Base-by-base conservation (phyloP, 2,888 invertebrate species). In the Epistrophe eligans region DNA sequence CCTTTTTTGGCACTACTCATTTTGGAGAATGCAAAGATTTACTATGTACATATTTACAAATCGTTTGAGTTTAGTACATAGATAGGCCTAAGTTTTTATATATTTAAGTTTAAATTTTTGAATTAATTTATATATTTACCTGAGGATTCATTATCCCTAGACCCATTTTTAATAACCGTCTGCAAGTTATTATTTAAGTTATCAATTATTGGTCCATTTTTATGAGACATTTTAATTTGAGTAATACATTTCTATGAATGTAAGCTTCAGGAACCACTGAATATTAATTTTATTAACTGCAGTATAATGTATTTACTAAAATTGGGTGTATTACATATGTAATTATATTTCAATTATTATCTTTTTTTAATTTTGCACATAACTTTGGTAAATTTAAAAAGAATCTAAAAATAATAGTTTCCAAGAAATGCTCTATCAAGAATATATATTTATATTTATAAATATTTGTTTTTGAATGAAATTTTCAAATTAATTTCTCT, bases 101-200 rank as follows among this genome's bases (percentile, higher is more conserved):
- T 2, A 32, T 32, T 32, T 32, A 32, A 32, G 5, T 7, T 32
- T 32, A 32, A 4, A 32, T 32, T 32, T 32, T 32, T 2, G 32
- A 32, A 3, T 32, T 32, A 32, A 50, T 58, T 17, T 17, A 19
- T 40, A 71, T 50, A 58, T 60, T 80, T 70, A 81, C 80, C 80
- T 74, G 80, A 67, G 3, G 50, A 50, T 40, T 80, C 74, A 60
- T 15, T 60, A 35, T 80, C 50, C 5, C 58, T 60, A 0, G 2
- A 17, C 4, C 7, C 48, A 40, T 15, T 72, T 43, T 73, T 55
- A 7, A 19, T 58, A 19, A n/a, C 55, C 45, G 10, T 28, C 11
- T 50, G 48, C 28, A 73, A 58, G 35, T 17, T 64, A 17, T 7
- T 57, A 4, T 40, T 48, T 57, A 32, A 40, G 40, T 58, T 73